These are phyloP conservation scores for Chiridota heheva DNA, from an alignment of 35 echinoderm and acorn worm species.

Conservation along the genomic window DNA sequence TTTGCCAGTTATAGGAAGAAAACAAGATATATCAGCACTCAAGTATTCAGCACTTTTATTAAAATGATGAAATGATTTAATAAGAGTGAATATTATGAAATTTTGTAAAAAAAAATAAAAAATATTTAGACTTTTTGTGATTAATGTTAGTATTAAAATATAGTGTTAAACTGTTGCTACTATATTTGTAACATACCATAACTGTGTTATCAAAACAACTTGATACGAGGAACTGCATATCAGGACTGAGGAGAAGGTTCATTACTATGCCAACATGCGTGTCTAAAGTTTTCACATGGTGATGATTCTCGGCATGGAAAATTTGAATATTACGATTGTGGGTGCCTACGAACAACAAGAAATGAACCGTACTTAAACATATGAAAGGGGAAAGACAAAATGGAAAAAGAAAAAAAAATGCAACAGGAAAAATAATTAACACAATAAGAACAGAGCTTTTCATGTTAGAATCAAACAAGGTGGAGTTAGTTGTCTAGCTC, in stretches of 20 bases:
- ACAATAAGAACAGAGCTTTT: background rate
- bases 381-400: constrained; percentile 23
- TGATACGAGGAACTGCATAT: constrained; percentile 34
- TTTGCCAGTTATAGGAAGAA: too few species aligned
- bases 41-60: too few species aligned
- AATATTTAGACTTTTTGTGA: too few species aligned
- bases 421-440: background rate
- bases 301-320: constrained; percentile 21
- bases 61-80: too few species aligned
- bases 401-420: background rate
- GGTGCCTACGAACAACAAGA: constrained; percentile 26
- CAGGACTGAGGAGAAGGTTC: constrained; percentile 24
- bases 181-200: constrained; percentile 26
- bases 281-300: constrained; percentile 32
- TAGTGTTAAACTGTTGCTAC: too few species aligned
- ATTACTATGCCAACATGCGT: constrained; percentile 21
- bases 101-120: too few species aligned
- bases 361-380: too few species aligned
- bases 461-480: too few species aligned
- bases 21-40: too few species aligned
- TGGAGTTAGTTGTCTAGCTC: too few species aligned
- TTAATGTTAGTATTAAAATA: too few species aligned
- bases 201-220: constrained; percentile 36
- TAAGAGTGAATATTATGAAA: too few species aligned
- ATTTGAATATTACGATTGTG: constrained; percentile 15